A percentile compares a stretch with the other conserved stretches of the same genome.
These are phyloP conservation scores for Rhizomys pruinosus DNA, from an alignment of 2,113 vertebrate species.

Conservation along the genomic window DNA sequence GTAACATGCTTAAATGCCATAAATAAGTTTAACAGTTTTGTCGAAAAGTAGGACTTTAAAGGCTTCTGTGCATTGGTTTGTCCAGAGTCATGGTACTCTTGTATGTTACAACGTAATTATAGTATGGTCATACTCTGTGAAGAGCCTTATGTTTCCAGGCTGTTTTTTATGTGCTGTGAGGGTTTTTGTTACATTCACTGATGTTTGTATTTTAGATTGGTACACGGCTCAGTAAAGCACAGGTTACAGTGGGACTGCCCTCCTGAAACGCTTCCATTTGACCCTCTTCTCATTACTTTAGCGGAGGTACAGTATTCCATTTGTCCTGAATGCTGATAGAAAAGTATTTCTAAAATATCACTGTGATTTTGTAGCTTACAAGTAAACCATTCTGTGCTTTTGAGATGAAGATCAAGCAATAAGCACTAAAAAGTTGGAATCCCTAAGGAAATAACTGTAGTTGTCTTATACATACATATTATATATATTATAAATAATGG, in stretches of 20 bases:
- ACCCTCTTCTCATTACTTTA: slow-evolving; percentile 89
- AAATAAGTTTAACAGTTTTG: background rate
- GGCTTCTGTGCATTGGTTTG: background rate
- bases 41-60: background rate
- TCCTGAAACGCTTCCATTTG: slow-evolving; percentile 88
- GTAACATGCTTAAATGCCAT: background rate
- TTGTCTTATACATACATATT: background rate
- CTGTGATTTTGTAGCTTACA: background rate
- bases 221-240: slow-evolving; percentile 91
- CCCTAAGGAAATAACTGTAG: slow-evolving; percentile 15
- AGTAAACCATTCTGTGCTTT: slow-evolving; percentile 34
- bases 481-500: background rate
- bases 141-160: background rate
- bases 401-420: background rate
- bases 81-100: background rate
- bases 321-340: slow-evolving; percentile 18
- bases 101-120: background rate
- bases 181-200: background rate
- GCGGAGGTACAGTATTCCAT: slow-evolving; percentile 86
- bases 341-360: background rate
- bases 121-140: background rate
- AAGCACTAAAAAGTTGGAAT: background rate
- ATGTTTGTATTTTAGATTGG: slow-evolving; percentile 83
- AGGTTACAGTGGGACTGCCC: slow-evolving; percentile 88
- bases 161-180: background rate